phyloP scores from a whole-genome alignment of 2,797 vertebrate species.

The Anguilla marmorata region DNA sequence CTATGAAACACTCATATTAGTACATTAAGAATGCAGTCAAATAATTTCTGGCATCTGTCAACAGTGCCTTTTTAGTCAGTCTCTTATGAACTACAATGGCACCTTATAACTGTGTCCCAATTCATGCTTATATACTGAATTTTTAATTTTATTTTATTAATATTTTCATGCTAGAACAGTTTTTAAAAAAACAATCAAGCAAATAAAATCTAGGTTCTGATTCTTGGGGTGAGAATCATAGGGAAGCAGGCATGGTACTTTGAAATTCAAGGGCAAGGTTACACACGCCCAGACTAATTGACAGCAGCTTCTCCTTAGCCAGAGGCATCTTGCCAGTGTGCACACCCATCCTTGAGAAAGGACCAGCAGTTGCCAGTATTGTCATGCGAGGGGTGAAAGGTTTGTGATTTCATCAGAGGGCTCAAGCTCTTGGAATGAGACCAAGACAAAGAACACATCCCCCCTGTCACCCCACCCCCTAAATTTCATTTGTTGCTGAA shows the following conservation, averaged over 20 bases:
- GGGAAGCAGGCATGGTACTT: neutral
- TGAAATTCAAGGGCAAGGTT: neutral
- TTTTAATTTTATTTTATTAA: neutral
- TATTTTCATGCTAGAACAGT: neutral
- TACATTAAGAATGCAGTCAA: neutral
- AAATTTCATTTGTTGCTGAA: neutral
- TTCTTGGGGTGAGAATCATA: neutral
- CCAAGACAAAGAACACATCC: neutral
- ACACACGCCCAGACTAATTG: neutral
- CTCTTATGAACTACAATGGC: neutral
- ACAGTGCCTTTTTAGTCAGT: neutral
- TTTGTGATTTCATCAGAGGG: neutral
- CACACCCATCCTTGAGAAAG: constrained; percentile 7
- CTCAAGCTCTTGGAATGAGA: neutral
- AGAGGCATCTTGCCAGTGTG: neutral
- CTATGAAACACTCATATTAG: neutral
- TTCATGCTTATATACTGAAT: neutral
- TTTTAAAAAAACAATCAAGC: neutral
- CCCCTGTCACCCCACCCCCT: neutral
- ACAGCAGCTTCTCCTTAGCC: neutral
- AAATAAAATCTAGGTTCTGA: neutral
- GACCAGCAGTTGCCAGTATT: neutral
- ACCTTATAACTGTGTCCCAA: neutral
- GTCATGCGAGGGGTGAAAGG: constrained; percentile 20
- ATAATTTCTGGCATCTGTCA: neutral